Base-by-base conservation (phyloP, 92 coral and sea anemone genomes). In the Palythoa heliodiscus region DNA sequence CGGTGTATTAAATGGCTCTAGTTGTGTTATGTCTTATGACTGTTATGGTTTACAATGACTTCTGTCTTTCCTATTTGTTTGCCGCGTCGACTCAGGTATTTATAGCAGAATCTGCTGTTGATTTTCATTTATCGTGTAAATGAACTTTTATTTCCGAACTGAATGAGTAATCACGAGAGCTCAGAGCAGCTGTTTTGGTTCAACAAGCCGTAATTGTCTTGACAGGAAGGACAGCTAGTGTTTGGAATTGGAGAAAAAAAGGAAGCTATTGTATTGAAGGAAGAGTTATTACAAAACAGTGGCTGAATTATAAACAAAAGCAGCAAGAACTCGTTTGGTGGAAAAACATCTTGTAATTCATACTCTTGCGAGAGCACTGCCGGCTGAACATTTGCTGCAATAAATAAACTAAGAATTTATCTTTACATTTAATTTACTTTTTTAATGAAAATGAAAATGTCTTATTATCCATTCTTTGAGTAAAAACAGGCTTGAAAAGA, bases 81-180 rank as follows among this genome's bases (percentile, higher is more conserved):
- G 24, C 25, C 11, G 29, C 43, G 83, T 7, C 6, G 9, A 78
- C 84, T 39, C 66, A 29, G 6, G 60, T 67, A 80, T 67, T 80
- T 80, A 80, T 80, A 80, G 63, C 23, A 80, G 24, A 80, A 10
- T 8, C 69, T 63, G 66, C 74, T 80, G 73, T 47, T 80, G 74
- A 25, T 22, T 16, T 78, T 78, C 83, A 39, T 63, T 43, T 78
- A 61, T 63, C 83, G 73, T 78, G 71, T 38, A 78, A 78, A 61
- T 23, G 70, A 29, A 40, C 84, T 24, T 64, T 80, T 52, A 52
- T 67, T 63, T 63, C 84, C 84, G 84, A 80, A 80, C n/a, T 80
- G 58, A 79, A 80, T 80, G 58, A 29, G 53, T 70, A 79, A 79
- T 40, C 72, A 64, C 74, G 74, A 66, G 16, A 43, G 23, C 16